phyloP scores from a whole-genome alignment of 2,888 invertebrate genomes.

The Anagyrus pseudococci region DNA sequence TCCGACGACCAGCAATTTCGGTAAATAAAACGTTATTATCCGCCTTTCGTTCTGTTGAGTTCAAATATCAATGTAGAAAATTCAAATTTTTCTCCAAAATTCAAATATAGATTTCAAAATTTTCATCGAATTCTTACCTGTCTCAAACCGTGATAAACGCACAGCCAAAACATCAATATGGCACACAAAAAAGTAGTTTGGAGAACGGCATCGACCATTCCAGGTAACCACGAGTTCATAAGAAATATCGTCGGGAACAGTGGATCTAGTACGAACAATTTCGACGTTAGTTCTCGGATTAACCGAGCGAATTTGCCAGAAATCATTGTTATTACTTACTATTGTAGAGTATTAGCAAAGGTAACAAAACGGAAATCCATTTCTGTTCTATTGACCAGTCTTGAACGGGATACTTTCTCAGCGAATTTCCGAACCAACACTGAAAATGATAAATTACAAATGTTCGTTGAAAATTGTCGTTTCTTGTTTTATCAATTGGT shows the following conservation, averaged over 20 bases:
- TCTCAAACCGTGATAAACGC: constrained; percentile 92
- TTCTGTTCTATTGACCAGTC: constrained; percentile 99
- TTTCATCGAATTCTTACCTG: constrained; percentile 74
- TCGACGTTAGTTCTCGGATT: no score
- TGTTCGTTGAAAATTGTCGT: no score
- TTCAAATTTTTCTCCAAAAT: not conserved
- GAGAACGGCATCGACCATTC: constrained; percentile 88
- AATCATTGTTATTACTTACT: constrained; percentile 68
- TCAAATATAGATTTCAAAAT: no score
- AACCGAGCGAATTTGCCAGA: not conserved
- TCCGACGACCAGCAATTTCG: constrained; percentile 86
- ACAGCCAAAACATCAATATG: constrained; percentile 92
- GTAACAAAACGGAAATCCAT: constrained; percentile 90
- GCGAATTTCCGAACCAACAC: constrained; percentile 92
- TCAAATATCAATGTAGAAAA: not conserved
- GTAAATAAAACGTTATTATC: constrained; percentile 86
- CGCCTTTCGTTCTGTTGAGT: constrained; percentile 81
- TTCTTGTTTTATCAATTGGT: not conserved
- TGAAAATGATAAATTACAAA: constrained; percentile 64
- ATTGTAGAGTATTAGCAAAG: constrained; percentile 87
- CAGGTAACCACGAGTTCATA: constrained; percentile 87
- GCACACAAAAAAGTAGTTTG: constrained; percentile 90
- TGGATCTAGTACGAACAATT: no score
- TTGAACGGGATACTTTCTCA: constrained; percentile 84
- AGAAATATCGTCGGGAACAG: constrained; percentile 91